These are phyloP conservation scores for Falco concolor DNA, from an alignment of 2,797 vertebrate species.

Conservation along the genomic window DNA sequence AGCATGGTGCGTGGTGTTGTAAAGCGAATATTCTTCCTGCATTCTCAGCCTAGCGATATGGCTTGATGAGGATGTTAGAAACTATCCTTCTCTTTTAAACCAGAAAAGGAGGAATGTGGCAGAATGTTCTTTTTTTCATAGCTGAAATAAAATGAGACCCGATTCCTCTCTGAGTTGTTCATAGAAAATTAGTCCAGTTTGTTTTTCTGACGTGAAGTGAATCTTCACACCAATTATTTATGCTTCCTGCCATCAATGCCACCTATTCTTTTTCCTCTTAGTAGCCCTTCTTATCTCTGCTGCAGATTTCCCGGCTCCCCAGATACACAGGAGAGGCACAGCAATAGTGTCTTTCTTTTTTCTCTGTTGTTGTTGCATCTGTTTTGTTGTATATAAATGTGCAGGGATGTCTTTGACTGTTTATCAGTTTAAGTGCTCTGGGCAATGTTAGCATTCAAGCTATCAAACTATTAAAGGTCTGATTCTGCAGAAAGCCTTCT, in stretches of 20 bases:
- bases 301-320: neutral
- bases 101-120: neutral
- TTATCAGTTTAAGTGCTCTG: neutral
- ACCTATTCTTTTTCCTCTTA: neutral
- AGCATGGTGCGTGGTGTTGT: neutral
- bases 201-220: conserved; percentile 35
- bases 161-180: neutral
- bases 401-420: neutral
- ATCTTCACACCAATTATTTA: conserved; percentile 33
- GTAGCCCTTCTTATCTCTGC: neutral
- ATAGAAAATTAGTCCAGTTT: conserved; percentile 47
- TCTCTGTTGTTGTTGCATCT: neutral
- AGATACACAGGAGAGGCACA: neutral
- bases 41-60: neutral
- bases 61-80: neutral
- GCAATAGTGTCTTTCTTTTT: neutral
- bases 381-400: neutral
- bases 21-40: neutral
- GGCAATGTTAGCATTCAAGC: neutral
- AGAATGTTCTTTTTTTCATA: neutral
- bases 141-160: neutral
- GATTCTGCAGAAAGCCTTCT: neutral
- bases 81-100: neutral
- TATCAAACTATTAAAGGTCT: neutral
- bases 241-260: neutral